Evolutionary conservation across 1,140 invertebrate genomes (phyloP).

Genomic region (Diorhabda sublineata): DNA sequence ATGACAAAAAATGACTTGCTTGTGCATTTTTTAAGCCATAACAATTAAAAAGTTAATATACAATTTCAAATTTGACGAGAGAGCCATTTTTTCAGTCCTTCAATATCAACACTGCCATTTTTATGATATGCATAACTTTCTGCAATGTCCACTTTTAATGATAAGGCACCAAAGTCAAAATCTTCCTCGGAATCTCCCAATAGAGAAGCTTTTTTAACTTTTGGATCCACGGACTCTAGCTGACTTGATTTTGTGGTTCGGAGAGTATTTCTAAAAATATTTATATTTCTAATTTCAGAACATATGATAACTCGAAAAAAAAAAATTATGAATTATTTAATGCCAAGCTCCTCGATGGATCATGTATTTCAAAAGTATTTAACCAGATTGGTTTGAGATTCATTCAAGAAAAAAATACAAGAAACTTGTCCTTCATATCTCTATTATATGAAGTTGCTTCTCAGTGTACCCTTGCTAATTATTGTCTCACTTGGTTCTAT

Average conservation of each 20-base stretch:
- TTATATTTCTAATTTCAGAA: constrained; percentile 5
- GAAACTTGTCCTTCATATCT: too few relatives aligned
- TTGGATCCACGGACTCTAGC: constrained; percentile 66
- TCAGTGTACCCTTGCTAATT: too few relatives aligned
- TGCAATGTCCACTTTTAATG: constrained; percentile 64
- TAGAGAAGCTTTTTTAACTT: constrained; percentile 55
- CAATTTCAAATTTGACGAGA: constrained; percentile 47
- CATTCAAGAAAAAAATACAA: too few relatives aligned
- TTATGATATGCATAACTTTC: constrained; percentile 64
- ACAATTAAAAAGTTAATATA: too few relatives aligned
- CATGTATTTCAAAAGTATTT: too few relatives aligned
- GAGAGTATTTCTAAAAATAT: constrained; percentile 63
- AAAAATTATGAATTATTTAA: too few relatives aligned
- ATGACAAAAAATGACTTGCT: too few relatives aligned
- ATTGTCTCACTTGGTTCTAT: too few relatives aligned
- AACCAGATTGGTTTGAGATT: too few relatives aligned
- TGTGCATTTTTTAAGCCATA: too few relatives aligned
- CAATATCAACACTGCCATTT: constrained; percentile 57
- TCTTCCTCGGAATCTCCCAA: constrained; percentile 73
- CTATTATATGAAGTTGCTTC: too few relatives aligned
- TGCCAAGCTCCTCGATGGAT: too few relatives aligned
- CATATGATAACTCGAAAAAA: neutral
- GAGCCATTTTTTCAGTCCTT: constrained; percentile 62
- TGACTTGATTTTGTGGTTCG: constrained; percentile 74
- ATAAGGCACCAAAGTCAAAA: constrained; percentile 74